phyloP scores from a whole-genome alignment of 2,888 invertebrate species.

The Cryptocheilus praepositus region DNA sequence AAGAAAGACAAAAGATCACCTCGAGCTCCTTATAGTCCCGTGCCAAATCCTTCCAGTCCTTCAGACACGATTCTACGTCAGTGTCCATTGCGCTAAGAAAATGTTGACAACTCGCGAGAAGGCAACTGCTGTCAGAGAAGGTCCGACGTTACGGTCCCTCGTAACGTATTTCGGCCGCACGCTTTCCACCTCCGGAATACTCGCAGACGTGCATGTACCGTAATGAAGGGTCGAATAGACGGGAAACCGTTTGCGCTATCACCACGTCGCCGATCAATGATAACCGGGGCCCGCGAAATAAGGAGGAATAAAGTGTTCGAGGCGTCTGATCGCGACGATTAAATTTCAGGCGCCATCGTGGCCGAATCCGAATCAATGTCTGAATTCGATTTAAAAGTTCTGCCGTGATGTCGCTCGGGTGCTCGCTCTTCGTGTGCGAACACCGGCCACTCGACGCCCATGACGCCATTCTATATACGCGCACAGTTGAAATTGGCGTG shows the following conservation, averaged over 20 bases:
- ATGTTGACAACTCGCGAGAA: conserved; percentile 8
- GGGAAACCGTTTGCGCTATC: conserved; percentile 4
- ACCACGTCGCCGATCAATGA: conserved; percentile 21
- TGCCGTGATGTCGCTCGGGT: too few relatives aligned
- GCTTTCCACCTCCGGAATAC: background rate
- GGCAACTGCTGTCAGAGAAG: conserved; percentile 11
- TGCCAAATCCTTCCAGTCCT: conserved; percentile 88
- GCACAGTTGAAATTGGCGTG: too few relatives aligned
- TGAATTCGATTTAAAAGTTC: conserved; percentile 13
- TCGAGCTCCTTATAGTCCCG: conserved; percentile 88
- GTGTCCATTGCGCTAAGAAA: conserved; percentile 76
- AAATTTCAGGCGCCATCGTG: conserved; percentile 17
- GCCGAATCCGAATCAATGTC: conserved; percentile 13
- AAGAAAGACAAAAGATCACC: conserved; percentile 76
- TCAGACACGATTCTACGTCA: conserved; percentile 77
- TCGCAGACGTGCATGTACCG: conserved; percentile 14
- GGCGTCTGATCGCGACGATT: conserved; percentile 16
- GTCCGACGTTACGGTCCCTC: background rate
- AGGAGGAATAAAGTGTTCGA: conserved; percentile 4
- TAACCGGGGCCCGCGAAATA: conserved; percentile 17
- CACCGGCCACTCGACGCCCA: too few relatives aligned
- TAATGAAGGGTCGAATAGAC: conserved; percentile 10
- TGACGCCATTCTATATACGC: too few relatives aligned
- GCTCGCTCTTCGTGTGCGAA: too few relatives aligned
- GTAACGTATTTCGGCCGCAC: conserved; percentile 15